phyloP scores from a whole-genome alignment of 64 coral and sea anemone genomes.

The Montipora sp. region DNA sequence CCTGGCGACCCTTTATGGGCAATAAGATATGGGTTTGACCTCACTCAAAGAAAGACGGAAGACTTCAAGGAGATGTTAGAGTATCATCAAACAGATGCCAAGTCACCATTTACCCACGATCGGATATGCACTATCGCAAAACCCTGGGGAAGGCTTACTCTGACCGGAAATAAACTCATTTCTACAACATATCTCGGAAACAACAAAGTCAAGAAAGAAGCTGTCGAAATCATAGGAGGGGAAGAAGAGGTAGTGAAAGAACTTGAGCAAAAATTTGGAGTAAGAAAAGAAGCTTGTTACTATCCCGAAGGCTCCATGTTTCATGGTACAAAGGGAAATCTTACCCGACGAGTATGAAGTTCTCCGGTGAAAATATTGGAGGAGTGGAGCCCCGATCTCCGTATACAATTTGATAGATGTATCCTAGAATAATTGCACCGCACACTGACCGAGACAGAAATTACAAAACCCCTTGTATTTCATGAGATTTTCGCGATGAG shows the following conservation, averaged over 20 bases:
- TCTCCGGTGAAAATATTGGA: no score
- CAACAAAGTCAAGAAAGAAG: conserved; percentile 53
- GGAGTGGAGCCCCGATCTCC: no score
- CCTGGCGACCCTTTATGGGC: background rate
- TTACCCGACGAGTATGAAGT: no score
- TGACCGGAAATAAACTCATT: background rate
- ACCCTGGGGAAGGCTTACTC: conserved; percentile 44
- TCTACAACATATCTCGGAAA: conserved; percentile 45
- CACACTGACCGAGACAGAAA: no score
- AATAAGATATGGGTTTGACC: conserved; percentile 10
- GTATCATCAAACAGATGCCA: conserved; percentile 22
- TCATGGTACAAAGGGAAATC: background rate
- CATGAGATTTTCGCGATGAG: no score
- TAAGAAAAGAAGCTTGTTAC: conserved; percentile 27
- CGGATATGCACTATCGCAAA: conserved; percentile 40
- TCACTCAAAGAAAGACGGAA: background rate
- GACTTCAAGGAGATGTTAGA: conserved; percentile 22
- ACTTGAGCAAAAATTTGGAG: conserved; percentile 46
- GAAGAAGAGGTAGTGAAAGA: conserved; percentile 25
- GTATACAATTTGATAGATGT: no score
- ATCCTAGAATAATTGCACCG: no score
- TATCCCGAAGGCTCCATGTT: background rate
- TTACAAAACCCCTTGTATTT: no score
- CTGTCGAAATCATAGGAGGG: background rate
- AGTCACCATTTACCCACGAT: conserved; percentile 43